Base-by-base conservation (phyloP, 2,888 invertebrate genomes). In the Synanthedon myopaeformis region DNA sequence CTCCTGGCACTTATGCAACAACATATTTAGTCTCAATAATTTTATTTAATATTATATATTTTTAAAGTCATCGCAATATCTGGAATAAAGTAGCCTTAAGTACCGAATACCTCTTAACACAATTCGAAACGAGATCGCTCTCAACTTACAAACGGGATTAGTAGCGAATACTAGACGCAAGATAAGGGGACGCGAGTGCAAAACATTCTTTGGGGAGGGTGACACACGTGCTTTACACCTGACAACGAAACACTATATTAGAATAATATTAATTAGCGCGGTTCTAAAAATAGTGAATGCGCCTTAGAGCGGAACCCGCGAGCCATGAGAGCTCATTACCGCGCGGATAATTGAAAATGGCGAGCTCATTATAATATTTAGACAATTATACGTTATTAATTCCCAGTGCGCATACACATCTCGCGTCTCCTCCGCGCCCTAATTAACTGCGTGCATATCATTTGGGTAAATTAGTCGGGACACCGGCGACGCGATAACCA, bases 281-380 rank as follows among this genome's bases (percentile, higher is more conserved):
- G 14, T n/a, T 49, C 49, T 14, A 49, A 49, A 49, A 49, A 19
- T 49, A 49, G 49, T 45, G 48, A 17, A 23, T 49, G 45, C 49
- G 50, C 42, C 55, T 55, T 55, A 55, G 52, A 57, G 59, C 59
- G 58, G 58, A 61, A 58, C 54, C 57, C 45, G 45, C 45, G 45
- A 45, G 45, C 45, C 45, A 45, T 45, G 45, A 54, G 62, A 63
- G 69, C 72, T 73, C 72, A 69, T 72, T 72, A 70, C 62, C n/a
- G 45, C 35, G 65, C 65, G 59, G 64, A 61, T 72, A 70, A 68
- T 72, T 70, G 72, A 69, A 73, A 75, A 71, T 69, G 62, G 68
- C 51, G 51, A 51, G 49, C 69, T 74, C 70, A 74, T 76, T 75
- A 71, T 64, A 74, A 76, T 74, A 71, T 74, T 74, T 66, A 64